A percentile compares a stretch with the other conserved stretches of the same genome.
These are phyloP conservation scores for Erpornis zantholeuca DNA, from an alignment of 2,113 vertebrate species.

Conservation along the genomic window DNA sequence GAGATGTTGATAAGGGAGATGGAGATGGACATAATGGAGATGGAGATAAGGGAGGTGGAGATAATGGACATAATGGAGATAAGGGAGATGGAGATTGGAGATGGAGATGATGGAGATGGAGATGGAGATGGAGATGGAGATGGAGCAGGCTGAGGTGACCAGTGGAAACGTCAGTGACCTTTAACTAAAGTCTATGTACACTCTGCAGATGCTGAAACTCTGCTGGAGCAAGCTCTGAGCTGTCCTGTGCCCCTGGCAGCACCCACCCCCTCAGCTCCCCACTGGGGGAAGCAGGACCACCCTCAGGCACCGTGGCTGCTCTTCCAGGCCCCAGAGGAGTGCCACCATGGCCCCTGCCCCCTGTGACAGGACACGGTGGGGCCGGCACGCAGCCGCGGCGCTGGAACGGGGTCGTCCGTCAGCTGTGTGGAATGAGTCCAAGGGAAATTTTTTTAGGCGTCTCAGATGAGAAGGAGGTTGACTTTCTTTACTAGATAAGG, in stretches of 20 bases:
- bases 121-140: not conserved
- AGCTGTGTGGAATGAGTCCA: not conserved
- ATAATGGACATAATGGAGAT: not conserved
- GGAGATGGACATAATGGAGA: not conserved
- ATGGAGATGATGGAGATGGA: not conserved
- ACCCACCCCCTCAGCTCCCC: not conserved
- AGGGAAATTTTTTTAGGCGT: not conserved
- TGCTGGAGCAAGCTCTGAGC: not conserved
- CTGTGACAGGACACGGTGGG: not conserved
- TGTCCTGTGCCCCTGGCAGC: not conserved
- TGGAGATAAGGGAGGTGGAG: not conserved
- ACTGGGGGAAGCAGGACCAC: not conserved
- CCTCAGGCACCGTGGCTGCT: not conserved
- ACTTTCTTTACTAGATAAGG: slow-evolving; percentile 31
- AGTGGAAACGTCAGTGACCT: not conserved
- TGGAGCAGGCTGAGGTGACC: not conserved
- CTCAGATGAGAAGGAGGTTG: not conserved
- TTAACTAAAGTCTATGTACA: not conserved
- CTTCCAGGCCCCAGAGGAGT: not conserved
- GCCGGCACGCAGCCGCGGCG: fast-evolving
- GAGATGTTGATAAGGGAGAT: not conserved
- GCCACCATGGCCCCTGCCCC: not conserved
- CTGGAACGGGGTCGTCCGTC: not conserved
- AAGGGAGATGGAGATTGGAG: not conserved
- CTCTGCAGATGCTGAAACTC: not conserved